These are phyloP conservation scores for Melanotaenia maccullochi DNA, from an alignment of 2,797 vertebrate species.

Conservation along the genomic window DNA sequence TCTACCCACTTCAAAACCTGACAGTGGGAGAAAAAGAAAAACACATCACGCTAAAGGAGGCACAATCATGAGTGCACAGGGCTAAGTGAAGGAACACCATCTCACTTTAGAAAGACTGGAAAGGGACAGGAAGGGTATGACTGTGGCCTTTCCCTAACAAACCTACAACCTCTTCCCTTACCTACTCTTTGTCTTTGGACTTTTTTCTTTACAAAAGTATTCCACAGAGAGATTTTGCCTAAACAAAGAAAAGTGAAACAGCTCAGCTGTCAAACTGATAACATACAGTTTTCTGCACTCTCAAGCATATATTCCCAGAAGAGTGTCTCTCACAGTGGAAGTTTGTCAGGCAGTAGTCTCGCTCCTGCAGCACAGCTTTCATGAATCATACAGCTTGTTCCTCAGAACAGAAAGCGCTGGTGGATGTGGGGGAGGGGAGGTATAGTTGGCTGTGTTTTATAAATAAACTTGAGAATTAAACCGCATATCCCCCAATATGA, in stretches of 20 bases:
- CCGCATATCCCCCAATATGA: conserved; percentile 28
- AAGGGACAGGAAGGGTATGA: conserved; percentile 44
- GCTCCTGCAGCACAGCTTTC: conserved; percentile 43
- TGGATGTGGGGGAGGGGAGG: conserved; percentile 8
- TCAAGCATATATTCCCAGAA: conserved; percentile 67
- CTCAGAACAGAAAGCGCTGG: conserved; percentile 45
- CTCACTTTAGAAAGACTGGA: conserved; percentile 22
- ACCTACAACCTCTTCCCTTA: conserved; percentile 12
- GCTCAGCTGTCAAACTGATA: conserved; percentile 79
- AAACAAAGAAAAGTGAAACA: conserved; percentile 77
- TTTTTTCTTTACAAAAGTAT: conserved; percentile 64
- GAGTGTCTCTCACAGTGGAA: conserved; percentile 61
- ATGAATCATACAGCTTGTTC: conserved; percentile 60
- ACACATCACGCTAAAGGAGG: not conserved
- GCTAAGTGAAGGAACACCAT: conserved; percentile 24
- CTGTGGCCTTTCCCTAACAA: conserved; percentile 25
- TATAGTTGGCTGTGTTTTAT: conserved; percentile 26
- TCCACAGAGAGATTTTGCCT: conserved; percentile 63
- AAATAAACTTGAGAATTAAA: conserved; percentile 24
- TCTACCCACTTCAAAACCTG: conserved; percentile 98
- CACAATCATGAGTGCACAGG: conserved; percentile 4
- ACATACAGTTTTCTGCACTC: conserved; percentile 75
- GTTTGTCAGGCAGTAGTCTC: conserved; percentile 53
- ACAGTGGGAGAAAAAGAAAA: conserved; percentile 21
- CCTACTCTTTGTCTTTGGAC: conserved; percentile 61